Evolutionary conservation across 2,113 vertebrate species (phyloP).

Genomic region (Rhagologus leucostigma): DNA sequence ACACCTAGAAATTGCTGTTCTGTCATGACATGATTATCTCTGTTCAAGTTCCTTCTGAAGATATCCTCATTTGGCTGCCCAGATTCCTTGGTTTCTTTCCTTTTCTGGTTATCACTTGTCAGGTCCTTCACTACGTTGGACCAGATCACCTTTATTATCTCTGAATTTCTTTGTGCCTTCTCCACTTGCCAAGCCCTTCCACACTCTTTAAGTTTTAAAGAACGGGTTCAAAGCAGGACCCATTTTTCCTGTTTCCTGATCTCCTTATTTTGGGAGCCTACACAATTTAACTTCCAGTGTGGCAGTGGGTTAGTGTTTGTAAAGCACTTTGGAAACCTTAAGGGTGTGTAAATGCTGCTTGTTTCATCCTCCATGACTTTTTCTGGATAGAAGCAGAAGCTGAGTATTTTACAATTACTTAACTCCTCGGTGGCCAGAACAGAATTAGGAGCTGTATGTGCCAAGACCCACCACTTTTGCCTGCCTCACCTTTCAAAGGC

Average conservation of each 20-base stretch:
- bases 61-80: not conserved
- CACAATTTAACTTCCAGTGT: not conserved
- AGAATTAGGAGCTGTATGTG: not conserved
- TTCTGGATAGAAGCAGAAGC: not conserved
- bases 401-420: not conserved
- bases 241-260: not conserved
- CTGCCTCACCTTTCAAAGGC: not conserved
- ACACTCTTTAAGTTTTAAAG: not conserved
- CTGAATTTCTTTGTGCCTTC: not conserved
- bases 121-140: not conserved
- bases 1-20: not conserved
- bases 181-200: not conserved
- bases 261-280: not conserved
- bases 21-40: fast-evolving
- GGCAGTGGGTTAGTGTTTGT: not conserved
- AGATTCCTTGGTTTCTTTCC: not conserved
- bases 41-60: not conserved
- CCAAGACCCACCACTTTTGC: not conserved
- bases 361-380: not conserved
- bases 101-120: not conserved
- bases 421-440: not conserved
- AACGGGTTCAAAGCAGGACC: not conserved
- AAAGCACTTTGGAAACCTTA: not conserved
- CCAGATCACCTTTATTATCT: not conserved
- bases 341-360: not conserved